Evolutionary conservation across 2,797 vertebrate genomes (phyloP).

Genomic region (Fistularia commersonii): DNA sequence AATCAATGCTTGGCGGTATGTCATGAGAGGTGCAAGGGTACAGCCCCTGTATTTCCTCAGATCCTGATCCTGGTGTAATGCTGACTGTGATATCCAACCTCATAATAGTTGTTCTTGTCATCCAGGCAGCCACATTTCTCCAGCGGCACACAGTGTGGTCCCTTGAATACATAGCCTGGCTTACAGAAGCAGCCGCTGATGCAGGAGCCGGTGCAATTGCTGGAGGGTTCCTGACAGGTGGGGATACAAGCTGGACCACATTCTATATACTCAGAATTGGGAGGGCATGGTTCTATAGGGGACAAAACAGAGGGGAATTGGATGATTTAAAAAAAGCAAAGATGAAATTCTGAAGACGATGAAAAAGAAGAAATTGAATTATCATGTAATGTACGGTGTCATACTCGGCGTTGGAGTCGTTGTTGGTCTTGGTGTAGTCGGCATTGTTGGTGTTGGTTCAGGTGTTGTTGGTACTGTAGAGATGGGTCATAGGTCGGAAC

Average conservation of each 20-base stretch:
- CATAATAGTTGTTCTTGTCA: slow-evolving; percentile 69
- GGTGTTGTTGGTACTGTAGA: too few relatives aligned
- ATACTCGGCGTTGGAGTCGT: too few relatives aligned
- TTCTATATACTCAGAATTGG: slow-evolving; percentile 66
- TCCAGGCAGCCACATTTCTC: slow-evolving; percentile 76
- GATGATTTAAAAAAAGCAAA: background rate
- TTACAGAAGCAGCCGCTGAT: slow-evolving; percentile 75
- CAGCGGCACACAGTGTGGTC: slow-evolving; percentile 62
- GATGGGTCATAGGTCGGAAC: too few relatives aligned
- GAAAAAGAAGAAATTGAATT: background rate
- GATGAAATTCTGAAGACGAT: too few relatives aligned
- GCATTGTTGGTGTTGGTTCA: too few relatives aligned
- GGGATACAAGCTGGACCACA: slow-evolving; percentile 78
- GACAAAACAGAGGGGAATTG: background rate
- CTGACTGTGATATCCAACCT: slow-evolving; percentile 53
- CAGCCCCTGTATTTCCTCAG: too few relatives aligned
- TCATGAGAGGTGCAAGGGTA: too few relatives aligned
- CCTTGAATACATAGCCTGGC: slow-evolving; percentile 76
- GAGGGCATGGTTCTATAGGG: slow-evolving; percentile 64
- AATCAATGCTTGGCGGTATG: background rate
- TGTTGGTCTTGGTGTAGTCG: too few relatives aligned
- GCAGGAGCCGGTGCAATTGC: slow-evolving; percentile 71
- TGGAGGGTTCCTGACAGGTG: slow-evolving; percentile 70
- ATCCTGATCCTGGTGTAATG: too few relatives aligned
- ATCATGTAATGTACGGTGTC: background rate